phyloP scores from a whole-genome alignment of 2,113 vertebrate genomes.

The Herpetotheres cachinnans region DNA sequence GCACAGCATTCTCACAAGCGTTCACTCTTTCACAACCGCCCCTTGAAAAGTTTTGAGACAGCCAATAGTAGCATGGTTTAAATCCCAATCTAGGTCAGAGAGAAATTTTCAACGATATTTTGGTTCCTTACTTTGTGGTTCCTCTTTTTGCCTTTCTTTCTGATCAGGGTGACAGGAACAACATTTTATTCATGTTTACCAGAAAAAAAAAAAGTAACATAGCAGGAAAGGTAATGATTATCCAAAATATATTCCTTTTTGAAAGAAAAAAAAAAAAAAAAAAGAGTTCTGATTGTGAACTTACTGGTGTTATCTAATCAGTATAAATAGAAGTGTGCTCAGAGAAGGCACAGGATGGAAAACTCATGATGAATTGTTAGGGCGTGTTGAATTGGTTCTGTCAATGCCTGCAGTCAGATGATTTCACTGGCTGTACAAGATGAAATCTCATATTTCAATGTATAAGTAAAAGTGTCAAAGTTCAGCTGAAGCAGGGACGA shows the following conservation, averaged over 20 bases:
- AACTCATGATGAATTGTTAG: constrained; percentile 58
- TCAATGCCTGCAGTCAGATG: constrained; percentile 51
- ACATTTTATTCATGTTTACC: not conserved
- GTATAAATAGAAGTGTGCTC: constrained; percentile 47
- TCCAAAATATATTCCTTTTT: too few relatives aligned
- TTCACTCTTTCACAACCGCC: not conserved
- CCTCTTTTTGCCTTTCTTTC: constrained; percentile 35
- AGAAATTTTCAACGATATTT: constrained; percentile 18
- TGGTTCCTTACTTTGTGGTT: constrained; percentile 25
- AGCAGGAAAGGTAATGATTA: constrained; percentile 68
- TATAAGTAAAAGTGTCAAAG: constrained; percentile 66
- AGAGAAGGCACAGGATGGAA: constrained; percentile 30
- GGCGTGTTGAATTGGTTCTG: constrained; percentile 45
- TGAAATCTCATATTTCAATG: constrained; percentile 56
- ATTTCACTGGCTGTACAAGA: constrained; percentile 42
- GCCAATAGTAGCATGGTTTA: constrained; percentile 19
- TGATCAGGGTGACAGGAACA: not conserved
- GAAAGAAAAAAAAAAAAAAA: not conserved
- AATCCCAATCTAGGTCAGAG: constrained; percentile 53
- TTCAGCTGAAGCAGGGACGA: constrained; percentile 48
- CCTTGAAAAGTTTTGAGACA: not conserved
- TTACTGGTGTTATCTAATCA: constrained; percentile 34
- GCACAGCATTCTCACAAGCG: not conserved
- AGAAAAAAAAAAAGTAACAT: not conserved
- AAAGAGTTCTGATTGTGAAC: constrained; percentile 1